Evolutionary conservation across 2,888 invertebrate species (phyloP).

Genomic region (Drosophila infuscata): DNA sequence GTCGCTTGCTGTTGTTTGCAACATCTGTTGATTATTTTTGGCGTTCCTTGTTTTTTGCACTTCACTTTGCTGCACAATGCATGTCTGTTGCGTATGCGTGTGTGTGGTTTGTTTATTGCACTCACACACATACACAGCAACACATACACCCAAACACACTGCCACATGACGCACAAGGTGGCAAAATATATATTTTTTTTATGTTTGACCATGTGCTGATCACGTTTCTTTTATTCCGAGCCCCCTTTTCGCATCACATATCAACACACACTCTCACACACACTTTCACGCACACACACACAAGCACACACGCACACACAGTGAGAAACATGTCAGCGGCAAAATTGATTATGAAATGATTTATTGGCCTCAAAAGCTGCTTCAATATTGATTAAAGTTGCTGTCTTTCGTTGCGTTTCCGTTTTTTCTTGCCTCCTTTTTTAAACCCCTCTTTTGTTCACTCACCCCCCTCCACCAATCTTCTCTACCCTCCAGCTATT

Average conservation of each 20-base stretch:
- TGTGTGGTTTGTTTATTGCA: constrained; percentile 70
- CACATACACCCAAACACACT: constrained; percentile 26
- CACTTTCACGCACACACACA: constrained; percentile 13
- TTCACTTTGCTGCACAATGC: constrained; percentile 50
- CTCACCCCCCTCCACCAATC: constrained; percentile 27
- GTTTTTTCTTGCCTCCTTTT: constrained; percentile 7
- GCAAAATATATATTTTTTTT: constrained; percentile 52
- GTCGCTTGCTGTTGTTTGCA: constrained; percentile 61
- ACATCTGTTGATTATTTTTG: constrained; percentile 79
- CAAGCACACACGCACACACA: constrained; percentile 9
- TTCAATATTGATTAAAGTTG: constrained; percentile 80
- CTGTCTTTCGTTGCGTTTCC: constrained; percentile 31
- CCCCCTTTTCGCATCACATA: constrained; percentile 42
- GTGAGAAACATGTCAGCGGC: constrained; percentile 71
- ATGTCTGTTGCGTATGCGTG: constrained; percentile 21
- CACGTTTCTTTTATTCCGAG: constrained; percentile 43
- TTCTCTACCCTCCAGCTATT: constrained; percentile 34
- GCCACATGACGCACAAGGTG: constrained; percentile 50
- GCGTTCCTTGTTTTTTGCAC: constrained; percentile 62
- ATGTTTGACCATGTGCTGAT: constrained; percentile 58
- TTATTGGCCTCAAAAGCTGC: constrained; percentile 82
- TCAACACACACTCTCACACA: constrained; percentile 12
- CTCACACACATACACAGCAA: constrained; percentile 44
- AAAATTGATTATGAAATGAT: constrained; percentile 83
- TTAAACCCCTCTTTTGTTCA: not conserved